phyloP scores from a whole-genome alignment of 1,140 invertebrate species.

The Lanistes nyassanus region DNA sequence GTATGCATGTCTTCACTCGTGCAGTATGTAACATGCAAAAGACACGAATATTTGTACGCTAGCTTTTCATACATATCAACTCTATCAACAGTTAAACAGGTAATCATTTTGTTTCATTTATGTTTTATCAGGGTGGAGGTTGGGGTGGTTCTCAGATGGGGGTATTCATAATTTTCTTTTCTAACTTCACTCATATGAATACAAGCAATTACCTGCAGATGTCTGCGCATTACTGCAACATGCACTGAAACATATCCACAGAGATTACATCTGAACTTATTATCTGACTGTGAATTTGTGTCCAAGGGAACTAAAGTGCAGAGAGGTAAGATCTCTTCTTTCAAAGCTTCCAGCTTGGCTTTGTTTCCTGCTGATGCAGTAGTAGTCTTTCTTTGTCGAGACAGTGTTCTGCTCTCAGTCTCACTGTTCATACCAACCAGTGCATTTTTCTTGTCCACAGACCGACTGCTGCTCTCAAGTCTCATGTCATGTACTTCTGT shows the following conservation, averaged over 20 bases:
- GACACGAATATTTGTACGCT: no score
- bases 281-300: neutral
- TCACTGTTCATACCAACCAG: no score
- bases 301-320: neutral
- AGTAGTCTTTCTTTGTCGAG: neutral
- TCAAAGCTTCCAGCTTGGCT: constrained; percentile 5
- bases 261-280: constrained; percentile 11
- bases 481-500: no score
- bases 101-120: no score
- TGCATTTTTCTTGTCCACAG: neutral
- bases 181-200: neutral
- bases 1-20: no score
- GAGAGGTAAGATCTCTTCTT: constrained; percentile 8
- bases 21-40: no score
- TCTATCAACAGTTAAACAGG: no score
- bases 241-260: constrained; percentile 8
- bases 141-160: no score
- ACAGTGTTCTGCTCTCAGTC: no score
- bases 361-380: constrained; percentile 1
- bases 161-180: no score
- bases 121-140: no score
- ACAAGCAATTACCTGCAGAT: constrained; percentile 22
- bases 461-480: neutral
- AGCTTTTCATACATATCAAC: no score
- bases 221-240: constrained; percentile 20